A percentile compares a stretch with the other conserved stretches of the same genome.
These are phyloP conservation scores for Ploceus nigricollis DNA, from an alignment of 2,113 vertebrate genomes.

Conservation along the genomic window DNA sequence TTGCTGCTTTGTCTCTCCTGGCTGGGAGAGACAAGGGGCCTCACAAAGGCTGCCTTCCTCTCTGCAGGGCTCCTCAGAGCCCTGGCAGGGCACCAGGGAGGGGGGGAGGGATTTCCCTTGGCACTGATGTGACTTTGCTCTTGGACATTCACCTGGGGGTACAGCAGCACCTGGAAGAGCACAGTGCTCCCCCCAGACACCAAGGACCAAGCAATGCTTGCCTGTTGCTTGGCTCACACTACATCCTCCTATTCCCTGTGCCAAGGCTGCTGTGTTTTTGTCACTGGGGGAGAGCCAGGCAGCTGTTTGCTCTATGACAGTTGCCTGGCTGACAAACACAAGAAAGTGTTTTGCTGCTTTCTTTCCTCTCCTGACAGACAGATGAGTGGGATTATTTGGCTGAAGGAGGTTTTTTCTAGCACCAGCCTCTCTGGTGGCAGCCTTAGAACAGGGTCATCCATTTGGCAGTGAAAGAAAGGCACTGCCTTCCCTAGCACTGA, in stretches of 20 bases:
- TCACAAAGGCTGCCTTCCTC: background rate
- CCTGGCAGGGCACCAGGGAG: background rate
- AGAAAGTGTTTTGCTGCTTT: background rate
- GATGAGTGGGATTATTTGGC: background rate
- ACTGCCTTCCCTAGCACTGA: background rate
- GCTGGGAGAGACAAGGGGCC: background rate
- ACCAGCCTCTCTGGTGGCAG: background rate
- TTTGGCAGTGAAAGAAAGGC: background rate
- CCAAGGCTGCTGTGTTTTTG: background rate
- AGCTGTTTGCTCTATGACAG: background rate
- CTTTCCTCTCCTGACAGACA: background rate
- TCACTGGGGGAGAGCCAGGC: background rate
- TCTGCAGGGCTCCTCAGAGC: background rate
- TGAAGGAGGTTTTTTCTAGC: background rate
- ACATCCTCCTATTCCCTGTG: background rate
- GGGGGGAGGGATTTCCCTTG: background rate
- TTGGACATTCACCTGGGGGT: background rate
- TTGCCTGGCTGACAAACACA: background rate
- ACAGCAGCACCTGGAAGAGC: background rate
- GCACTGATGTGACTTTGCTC: background rate
- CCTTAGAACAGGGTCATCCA: background rate
- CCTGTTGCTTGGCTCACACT: rapidly evolving
- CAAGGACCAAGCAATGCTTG: background rate
- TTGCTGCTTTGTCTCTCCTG: background rate
- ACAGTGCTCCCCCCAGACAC: background rate